Evolutionary conservation across 2,888 invertebrate genomes (phyloP).

Genomic region (Sclerodermus sp.): DNA sequence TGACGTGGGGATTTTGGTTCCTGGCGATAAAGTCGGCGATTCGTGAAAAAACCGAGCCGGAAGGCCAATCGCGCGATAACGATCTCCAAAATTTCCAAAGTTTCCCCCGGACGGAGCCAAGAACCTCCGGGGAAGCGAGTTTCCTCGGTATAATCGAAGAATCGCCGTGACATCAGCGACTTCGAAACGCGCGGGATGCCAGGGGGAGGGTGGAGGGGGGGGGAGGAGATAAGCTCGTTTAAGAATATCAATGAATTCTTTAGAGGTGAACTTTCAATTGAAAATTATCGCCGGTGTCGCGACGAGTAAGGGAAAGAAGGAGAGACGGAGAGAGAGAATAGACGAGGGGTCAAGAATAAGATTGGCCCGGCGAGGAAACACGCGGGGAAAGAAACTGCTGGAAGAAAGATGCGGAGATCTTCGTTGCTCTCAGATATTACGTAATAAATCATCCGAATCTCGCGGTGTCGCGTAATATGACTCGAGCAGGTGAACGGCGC

Average conservation of each 20-base stretch:
- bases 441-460: constrained; percentile 48
- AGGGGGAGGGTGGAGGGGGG: no score
- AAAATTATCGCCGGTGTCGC: constrained; percentile 27
- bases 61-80: no score
- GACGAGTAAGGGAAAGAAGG: no score
- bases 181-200: no score
- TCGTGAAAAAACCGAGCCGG: no score
- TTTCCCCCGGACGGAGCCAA: no score
- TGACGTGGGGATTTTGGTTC: no score
- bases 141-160: background rate
- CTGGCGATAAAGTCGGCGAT: no score
- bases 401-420: constrained; percentile 8
- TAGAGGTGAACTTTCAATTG: constrained; percentile 48
- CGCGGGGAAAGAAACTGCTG: background rate
- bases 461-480: constrained; percentile 43
- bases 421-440: constrained; percentile 38
- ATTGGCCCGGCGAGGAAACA: constrained; percentile 2
- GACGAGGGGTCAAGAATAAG: constrained; percentile 1
- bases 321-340: constrained; percentile 4
- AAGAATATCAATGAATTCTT: constrained; percentile 28
- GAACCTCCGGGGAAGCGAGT: background rate
- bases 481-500: constrained; percentile 39
- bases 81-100: no score
- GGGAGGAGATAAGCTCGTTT: no score
- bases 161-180: background rate